Base-by-base conservation (phyloP, 1,140 invertebrate species). In the Cecropterus lyciades region DNA sequence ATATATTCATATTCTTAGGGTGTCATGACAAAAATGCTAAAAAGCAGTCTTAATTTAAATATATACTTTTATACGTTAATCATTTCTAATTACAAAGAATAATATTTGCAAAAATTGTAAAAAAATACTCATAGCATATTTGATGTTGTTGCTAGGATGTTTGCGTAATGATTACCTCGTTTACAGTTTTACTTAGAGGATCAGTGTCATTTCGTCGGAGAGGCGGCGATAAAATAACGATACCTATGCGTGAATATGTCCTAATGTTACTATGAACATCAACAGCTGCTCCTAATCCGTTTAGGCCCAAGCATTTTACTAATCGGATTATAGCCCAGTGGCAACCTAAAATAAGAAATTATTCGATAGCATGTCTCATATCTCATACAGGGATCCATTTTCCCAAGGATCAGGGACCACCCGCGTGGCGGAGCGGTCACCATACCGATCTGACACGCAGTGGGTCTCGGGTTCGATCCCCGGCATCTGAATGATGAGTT, bases 301-400 rank as follows among this genome's bases (percentile, higher is more conserved):
- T 89, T 7, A 91, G 60, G 33, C 65, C 68, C 42, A 91, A 68
- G 53, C 88, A 91, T 69, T 91, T 91, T 1, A 82, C 57, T 13
- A 91, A 69, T 13, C 77, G 69, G 7, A 85, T 27, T 24, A 75
- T 71, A 11, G 74, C 70, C 80, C 84, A 85, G 1, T 69, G 14
- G 62, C 85, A 88, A 64, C 70, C 85, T 89, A 37, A 20, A 30
- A 30, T 6, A 30, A 6, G 7, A 5, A 20, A 20, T 2, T 20
- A 20, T 20, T 20, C n/a, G n/a, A n/a, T n/a, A n/a, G n/a, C n/a
- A n/a, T n/a, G n/a, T n/a, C n/a, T n/a, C n/a, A n/a, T n/a, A n/a
- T n/a, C n/a, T n/a, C n/a, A n/a, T n/a, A n/a, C n/a, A n/a, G n/a
- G n/a, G n/a, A n/a, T n/a, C n/a, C n/a, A n/a, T n/a, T n/a, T n/a